A percentile compares a stretch with the other conserved stretches of the same genome.
Conservation (phyloP, 2,888 invertebrate genomes). For the Tipula helvola region DNA sequence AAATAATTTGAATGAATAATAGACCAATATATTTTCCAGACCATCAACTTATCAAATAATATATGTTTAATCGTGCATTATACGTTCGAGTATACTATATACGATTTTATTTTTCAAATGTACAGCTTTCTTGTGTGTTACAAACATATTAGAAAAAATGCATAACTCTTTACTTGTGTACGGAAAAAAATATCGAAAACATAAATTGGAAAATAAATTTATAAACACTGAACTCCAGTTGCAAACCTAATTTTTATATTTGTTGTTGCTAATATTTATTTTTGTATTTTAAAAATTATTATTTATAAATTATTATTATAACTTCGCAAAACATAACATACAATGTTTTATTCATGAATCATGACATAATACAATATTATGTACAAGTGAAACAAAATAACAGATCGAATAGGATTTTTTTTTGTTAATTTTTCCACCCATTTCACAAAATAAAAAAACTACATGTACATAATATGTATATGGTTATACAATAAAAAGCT, state of each 20-base stretch:
- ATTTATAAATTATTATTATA: background rate
- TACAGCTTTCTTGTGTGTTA: background rate
- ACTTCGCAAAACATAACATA: background rate
- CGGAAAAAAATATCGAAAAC: background rate
- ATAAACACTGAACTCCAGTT: background rate
- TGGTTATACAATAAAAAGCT: background rate
- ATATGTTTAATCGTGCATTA: background rate
- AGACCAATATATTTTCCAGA: background rate
- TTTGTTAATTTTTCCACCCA: background rate
- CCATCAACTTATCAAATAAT: background rate
- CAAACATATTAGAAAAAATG: background rate
- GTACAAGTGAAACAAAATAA: background rate
- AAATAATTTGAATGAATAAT: background rate
- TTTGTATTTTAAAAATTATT: background rate
- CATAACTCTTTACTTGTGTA: background rate
- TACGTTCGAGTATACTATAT: background rate
- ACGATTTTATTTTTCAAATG: background rate
- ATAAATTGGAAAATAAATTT: background rate
- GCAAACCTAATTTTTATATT: background rate
- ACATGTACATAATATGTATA: background rate
- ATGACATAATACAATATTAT: background rate
- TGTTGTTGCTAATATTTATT: background rate
- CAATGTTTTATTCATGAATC: background rate
- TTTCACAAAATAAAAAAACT: background rate
- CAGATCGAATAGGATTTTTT: background rate